Base-by-base conservation (phyloP, 1,140 invertebrate species). In the Drosophila guanche region DNA sequence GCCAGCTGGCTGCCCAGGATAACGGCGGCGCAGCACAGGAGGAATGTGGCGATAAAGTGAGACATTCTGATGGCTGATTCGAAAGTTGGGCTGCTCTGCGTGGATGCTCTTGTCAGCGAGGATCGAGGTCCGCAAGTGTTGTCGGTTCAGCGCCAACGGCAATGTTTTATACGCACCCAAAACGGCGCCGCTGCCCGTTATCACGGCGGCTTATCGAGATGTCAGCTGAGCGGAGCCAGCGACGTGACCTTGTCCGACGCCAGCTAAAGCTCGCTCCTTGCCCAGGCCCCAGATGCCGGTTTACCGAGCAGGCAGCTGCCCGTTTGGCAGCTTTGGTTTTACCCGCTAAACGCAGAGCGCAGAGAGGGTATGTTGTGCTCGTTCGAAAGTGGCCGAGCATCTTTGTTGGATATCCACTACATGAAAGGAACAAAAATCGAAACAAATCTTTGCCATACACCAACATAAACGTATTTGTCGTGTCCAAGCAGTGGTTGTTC, bases 201-300 rank as follows among this genome's bases (percentile, higher is more conserved):
- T 72, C 60, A 63, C 57, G 60, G 47, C 79, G 74, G 79, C 79
- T 83, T 83, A 83, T 83, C 79, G 79, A 55, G 37, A 46, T 43
- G 42, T 46, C 48, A 65, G 59, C 56, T 58, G 33, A 37, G 33
- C 33, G 33, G 33, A 12, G 54, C 63, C 54, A 33, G 40, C 37
- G 50, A 62, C 65, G 68, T 86, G 81, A 86, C 81, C 81, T 86
- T 81, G 70, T 83, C 70, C 70, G 71, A 67, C 51, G 55, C 55
- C 56, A 56, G 25, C 43, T 12, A 37, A 37, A 33, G 40, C 40
- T 14, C 52, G 62, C 70, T 84, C 79, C 68, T 68, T 63, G 57
- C 23, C 37, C 14, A 12, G 8, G n/a, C 23, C 33, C 40, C 41
- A 45, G 23, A 56, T 72, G 55, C 72, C 61, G 57, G 66, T 67